Base-by-base conservation (phyloP, 2,113 vertebrate species). In the Lycaon pictus region DNA sequence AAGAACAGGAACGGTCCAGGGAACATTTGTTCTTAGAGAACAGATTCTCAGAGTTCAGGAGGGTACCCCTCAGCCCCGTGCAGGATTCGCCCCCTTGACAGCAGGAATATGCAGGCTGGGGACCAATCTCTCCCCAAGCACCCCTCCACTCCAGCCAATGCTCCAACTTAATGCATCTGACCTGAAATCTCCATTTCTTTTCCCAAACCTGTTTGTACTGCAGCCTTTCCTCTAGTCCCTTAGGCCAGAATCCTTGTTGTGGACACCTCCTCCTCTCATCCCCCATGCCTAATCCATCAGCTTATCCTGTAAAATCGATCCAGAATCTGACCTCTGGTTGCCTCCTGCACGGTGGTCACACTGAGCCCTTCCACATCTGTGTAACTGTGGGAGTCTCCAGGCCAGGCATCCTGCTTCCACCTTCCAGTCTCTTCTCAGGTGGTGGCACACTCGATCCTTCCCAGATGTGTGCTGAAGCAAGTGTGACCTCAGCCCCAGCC, bases 251-350 rank as follows among this genome's bases (percentile, higher is more conserved):
- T 16, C 29, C 93, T 48, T 43, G 81, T 13, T 1, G 4, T 10
- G 23, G 11, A 48, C 81, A 51, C 82, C 10, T 53, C 58, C 12
- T 76, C 56, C 43, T 76, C 81, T 92, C 82, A 83, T 67, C 29
- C 1, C 63, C 11, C 48, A 43, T 37, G 37, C n/a, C 51, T 82
- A 83, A 93, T 29, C 89, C 89, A 62, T 16, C 56, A 55, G 89
- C 71, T 96, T 88, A 90, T n/a, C 71, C 90, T 37, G 29, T 20
- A 93, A 60, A 81, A 87, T 35, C 20, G 37, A 72, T 37, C 55
- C 43, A 7, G 86, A 91, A 7, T 7, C 80, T 22, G 0, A 74
- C n/a, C 35, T 53, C 58, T 4, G 25, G 32, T 7, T n/a, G 53
- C 67, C 62, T 1, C n/a, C 60, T 65, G 3, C 3, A 2, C 29